Base-by-base conservation (phyloP, 23 tunicate genomes). In the Trididemnum clinides region DNA sequence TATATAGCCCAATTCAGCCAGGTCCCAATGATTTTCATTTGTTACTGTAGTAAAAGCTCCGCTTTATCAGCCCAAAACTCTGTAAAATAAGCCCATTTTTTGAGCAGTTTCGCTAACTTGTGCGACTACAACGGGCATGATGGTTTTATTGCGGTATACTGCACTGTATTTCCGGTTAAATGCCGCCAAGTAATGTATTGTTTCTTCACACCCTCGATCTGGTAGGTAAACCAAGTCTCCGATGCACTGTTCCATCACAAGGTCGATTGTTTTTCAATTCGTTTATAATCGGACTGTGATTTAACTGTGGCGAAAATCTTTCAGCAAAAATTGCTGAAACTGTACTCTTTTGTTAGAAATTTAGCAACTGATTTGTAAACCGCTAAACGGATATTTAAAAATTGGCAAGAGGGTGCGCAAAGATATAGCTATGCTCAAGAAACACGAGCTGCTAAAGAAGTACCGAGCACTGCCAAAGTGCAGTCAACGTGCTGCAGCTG, bases 401-500 rank as follows among this genome's bases (percentile, higher is more conserved):
- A n/a, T n/a, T n/a, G n/a, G n/a, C n/a, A n/a, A n/a, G n/a, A n/a
- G n/a, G n/a, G n/a, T n/a, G n/a, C n/a, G n/a, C n/a, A n/a, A n/a
- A n/a, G n/a, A n/a, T n/a, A n/a, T n/a, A n/a, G n/a, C n/a, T n/a
- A n/a, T n/a, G n/a, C n/a, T n/a, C n/a, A n/a, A n/a, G n/a, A n/a
- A n/a, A n/a, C n/a, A n/a, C n/a, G n/a, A n/a, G n/a, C n/a, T n/a
- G n/a, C n/a, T n/a, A n/a, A n/a, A n/a, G n/a, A n/a, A n/a, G n/a
- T n/a, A n/a, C n/a, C n/a, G n/a, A n/a, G n/a, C n/a, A n/a, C n/a
- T n/a, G 71, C 71, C 28, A 63, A 63, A 63, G 71, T 63, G 71
- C 71, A 63, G 28, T 22, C 71, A 63, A 63, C 71, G 71, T 63
- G 71, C n/a, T 63, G 71, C 71, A 63, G 71, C 28, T 63, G 71